phyloP scores from a whole-genome alignment of 2,797 vertebrate species.

The Alauda arvensis region DNA sequence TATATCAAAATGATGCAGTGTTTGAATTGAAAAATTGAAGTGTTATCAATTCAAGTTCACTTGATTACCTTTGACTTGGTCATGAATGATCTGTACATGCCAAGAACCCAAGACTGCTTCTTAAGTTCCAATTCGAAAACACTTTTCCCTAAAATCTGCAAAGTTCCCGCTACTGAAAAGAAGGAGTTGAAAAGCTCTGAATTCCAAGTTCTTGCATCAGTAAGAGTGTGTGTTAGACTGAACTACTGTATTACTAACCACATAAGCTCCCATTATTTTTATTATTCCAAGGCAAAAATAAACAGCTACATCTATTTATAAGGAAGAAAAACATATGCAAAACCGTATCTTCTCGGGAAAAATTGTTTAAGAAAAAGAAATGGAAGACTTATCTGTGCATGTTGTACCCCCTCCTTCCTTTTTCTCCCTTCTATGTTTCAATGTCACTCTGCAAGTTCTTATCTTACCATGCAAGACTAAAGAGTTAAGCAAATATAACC shows the following conservation, averaged over 20 bases:
- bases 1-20: background rate
- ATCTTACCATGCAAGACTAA: background rate
- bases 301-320: background rate
- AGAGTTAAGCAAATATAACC: conserved; percentile 15
- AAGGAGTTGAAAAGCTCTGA: background rate
- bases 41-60: background rate
- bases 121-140: background rate
- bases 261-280: background rate
- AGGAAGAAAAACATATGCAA: background rate
- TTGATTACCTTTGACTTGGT: background rate
- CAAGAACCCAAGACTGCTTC: background rate
- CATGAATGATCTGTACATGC: background rate
- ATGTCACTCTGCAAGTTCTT: background rate
- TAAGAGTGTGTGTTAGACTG: background rate
- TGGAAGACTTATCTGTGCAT: background rate
- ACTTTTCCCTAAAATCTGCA: background rate
- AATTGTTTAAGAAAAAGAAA: background rate
- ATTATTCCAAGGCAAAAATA: background rate
- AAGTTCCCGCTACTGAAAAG: background rate
- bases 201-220: background rate
- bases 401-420: background rate
- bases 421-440: background rate
- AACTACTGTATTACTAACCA: background rate
- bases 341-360: background rate
- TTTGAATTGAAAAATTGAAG: too few species aligned